phyloP scores from a whole-genome alignment of 2,113 vertebrate species.

The Caloenas nicobarica region DNA sequence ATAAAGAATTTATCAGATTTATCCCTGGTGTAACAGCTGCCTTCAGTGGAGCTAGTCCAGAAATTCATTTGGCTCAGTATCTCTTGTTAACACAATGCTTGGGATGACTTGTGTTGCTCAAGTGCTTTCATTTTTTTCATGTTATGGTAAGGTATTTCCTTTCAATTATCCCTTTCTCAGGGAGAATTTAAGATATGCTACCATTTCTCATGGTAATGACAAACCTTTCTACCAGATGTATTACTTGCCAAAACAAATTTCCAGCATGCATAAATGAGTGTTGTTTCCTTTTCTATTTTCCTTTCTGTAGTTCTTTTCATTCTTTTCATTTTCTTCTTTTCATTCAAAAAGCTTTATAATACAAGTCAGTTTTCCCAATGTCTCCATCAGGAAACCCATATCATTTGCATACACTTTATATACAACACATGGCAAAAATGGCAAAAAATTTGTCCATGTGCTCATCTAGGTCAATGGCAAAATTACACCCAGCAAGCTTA shows the following conservation, averaged over 20 bases:
- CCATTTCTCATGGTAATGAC: neutral
- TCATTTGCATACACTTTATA: neutral
- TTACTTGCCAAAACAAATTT: neutral
- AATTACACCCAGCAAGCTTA: neutral
- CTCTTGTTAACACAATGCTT: conserved; percentile 14
- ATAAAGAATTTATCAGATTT: neutral
- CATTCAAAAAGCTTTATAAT: neutral
- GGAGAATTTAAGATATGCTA: neutral
- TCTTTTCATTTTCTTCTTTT: no score
- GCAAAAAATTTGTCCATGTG: neutral
- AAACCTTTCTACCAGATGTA: neutral
- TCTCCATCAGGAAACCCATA: neutral
- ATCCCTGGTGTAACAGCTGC: neutral
- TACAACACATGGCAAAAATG: neutral
- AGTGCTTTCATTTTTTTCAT: neutral
- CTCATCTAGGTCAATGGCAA: neutral
- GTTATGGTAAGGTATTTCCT: neutral
- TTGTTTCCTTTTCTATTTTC: neutral
- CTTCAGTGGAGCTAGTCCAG: neutral
- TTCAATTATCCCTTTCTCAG: neutral
- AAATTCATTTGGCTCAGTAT: conserved; percentile 5
- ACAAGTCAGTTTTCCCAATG: neutral
- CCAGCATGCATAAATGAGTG: neutral
- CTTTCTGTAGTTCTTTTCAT: neutral
- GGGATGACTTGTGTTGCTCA: neutral